Conservation (phyloP, 2,797 vertebrate species). For the Microcaecilia unicolor region DNA sequence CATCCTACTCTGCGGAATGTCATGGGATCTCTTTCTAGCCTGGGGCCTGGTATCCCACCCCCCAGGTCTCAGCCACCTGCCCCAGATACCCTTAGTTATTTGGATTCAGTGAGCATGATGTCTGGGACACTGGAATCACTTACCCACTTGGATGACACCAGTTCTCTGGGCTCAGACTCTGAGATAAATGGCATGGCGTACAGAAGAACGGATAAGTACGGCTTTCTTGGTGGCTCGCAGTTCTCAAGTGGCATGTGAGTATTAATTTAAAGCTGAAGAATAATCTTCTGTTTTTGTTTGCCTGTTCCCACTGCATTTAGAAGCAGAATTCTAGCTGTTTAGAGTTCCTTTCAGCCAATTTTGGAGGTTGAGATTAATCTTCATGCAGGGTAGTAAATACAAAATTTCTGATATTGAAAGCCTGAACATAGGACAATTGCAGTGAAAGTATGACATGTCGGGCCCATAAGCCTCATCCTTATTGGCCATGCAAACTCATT, state of each 20-base stretch:
- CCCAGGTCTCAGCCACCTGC: slow-evolving; percentile 54
- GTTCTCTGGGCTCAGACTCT: slow-evolving; percentile 82
- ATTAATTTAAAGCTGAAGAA: too few relatives aligned
- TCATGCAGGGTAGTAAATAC: too few relatives aligned
- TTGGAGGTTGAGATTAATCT: too few relatives aligned
- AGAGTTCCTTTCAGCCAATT: too few relatives aligned
- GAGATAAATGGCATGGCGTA: slow-evolving; percentile 71
- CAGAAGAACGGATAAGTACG: slow-evolving; percentile 80
- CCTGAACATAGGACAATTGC: too few relatives aligned
- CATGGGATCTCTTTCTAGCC: slow-evolving; percentile 32
- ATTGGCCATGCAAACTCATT: too few relatives aligned
- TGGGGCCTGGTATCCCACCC: slow-evolving; percentile 24
- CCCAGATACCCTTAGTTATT: slow-evolving; percentile 72
- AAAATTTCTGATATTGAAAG: too few relatives aligned
- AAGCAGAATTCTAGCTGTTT: too few relatives aligned
- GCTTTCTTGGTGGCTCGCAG: slow-evolving; percentile 80
- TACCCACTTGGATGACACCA: slow-evolving; percentile 69
- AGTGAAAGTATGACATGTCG: too few relatives aligned
- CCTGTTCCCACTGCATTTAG: too few relatives aligned
- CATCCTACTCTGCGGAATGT: slow-evolving; percentile 17
- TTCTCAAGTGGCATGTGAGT: slow-evolving; percentile 54
- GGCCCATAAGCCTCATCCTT: too few relatives aligned
- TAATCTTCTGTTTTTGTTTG: too few relatives aligned
- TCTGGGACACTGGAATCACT: slow-evolving; percentile 83
- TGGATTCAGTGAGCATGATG: slow-evolving; percentile 84